phyloP scores from a whole-genome alignment of 2,113 vertebrate genomes.

The Larimichthys polyactis region DNA sequence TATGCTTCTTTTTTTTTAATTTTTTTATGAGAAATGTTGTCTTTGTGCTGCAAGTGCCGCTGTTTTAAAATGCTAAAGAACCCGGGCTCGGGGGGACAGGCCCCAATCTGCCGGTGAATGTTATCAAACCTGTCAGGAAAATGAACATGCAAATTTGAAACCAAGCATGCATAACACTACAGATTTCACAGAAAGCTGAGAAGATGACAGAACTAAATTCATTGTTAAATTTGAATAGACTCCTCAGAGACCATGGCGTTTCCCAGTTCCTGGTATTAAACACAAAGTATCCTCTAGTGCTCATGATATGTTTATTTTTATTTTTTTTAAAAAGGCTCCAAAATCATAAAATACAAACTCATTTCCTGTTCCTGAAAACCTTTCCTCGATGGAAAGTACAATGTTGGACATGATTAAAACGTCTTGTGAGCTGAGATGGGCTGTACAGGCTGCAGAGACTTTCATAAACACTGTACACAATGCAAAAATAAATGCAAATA shows the following conservation, averaged over 20 bases:
- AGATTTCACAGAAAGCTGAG: neutral
- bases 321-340: constrained; percentile 1
- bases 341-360: constrained; percentile 13
- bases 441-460: constrained; percentile 10
- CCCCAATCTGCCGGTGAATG: neutral
- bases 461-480: constrained; percentile 29
- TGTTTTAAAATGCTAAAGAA: neutral
- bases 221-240: constrained; percentile 19
- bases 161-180: neutral
- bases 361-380: constrained; percentile 16
- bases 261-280: neutral
- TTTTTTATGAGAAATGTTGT: neutral
- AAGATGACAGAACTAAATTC: neutral
- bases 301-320: constrained; percentile 37
- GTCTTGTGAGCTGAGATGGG: neutral
- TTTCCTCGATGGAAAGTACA: constrained; percentile 5
- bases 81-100: neutral
- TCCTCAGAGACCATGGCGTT: neutral
- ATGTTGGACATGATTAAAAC: constrained; percentile 26
- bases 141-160: neutral
- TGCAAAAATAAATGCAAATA: constrained; percentile 36
- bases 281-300: neutral
- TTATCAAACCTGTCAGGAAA: constrained; percentile 1
- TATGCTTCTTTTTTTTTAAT: too few species aligned
- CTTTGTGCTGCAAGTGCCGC: too few species aligned